Evolutionary conservation across 2,888 invertebrate genomes (phyloP), one percentile per base, ranked within the genome.

Genomic region (Lucinisca nassula): DNA sequence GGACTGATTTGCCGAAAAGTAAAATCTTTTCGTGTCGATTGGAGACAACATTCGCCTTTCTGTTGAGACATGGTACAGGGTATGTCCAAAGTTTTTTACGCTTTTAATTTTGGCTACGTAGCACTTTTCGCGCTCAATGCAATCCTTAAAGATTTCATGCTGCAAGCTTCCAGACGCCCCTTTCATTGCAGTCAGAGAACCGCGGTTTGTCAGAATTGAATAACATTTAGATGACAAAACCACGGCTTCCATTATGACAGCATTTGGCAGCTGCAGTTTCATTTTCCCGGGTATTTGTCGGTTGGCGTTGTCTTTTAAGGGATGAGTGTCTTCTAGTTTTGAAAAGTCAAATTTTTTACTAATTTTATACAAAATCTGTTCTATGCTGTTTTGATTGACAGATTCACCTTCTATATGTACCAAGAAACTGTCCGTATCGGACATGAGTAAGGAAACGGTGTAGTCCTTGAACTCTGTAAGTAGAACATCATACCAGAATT

Each of bases 381-480:
- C 37, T 10, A 78, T 10, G 58, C 37, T 61, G 10, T 8, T 45
- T 45, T 45, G 45, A 17, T 8, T 45, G 10, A 12, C 45, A 30
- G 58, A 38, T 0, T 51, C 58, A 35, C 40, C 61, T n/a, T 45
- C 37, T 24, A 78, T 61, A 17, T 78, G 49, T 12, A 78, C 32
- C 30, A 78, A n/a, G 12, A 78, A 61, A n/a, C 61, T 61, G 37
- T 78, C 78, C 17, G 78, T 78, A 61, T 78, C 78, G n/a, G 51
- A 37, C 14, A 37, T 51, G 1, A 78, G 58, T 35, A 78, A 38
- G 2, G 37, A 40, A 10, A 78, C 78, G n/a, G n/a, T n/a, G 14
- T 37, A 49, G 2, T 58, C 27, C 10, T 8, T 10, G 55, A 78
- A 51, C 35, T n/a, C 51, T 10, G 37, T 0, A 21, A 51, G 32